Percentiles rank a stretch among this genome's conserved stretches.
These are phyloP conservation scores for Drosophila buzzatii DNA, from an alignment of 2,888 invertebrate species.

Conservation along the genomic window DNA sequence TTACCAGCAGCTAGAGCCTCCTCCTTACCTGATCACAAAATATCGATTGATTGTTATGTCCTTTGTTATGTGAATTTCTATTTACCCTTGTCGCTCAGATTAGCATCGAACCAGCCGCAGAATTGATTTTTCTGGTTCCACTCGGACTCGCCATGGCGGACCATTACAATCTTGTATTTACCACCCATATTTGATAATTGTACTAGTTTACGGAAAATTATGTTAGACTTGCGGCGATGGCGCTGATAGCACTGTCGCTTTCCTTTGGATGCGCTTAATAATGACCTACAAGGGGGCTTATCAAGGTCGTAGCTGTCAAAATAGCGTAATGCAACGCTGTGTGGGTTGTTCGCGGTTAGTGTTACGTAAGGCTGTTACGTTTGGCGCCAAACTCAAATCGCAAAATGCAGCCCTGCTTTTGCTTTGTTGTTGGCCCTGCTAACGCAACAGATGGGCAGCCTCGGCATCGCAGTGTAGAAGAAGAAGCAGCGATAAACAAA, in stretches of 20 bases:
- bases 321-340: constrained; percentile 29
- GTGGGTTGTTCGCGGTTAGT: constrained; percentile 9
- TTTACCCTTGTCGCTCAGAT: constrained; percentile 89
- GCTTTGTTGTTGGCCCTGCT: constrained; percentile 11
- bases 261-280: constrained; percentile 51
- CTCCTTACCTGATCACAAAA: constrained; percentile 75
- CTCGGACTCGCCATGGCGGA: constrained; percentile 91
- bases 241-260: constrained; percentile 67
- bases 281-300: constrained; percentile 72
- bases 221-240: constrained; percentile 54
- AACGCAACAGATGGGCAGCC: constrained; percentile 32
- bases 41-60: constrained; percentile 26
- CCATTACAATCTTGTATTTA: constrained; percentile 90
- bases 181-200: constrained; percentile 81
- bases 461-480: background rate
- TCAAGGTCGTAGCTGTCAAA: constrained; percentile 72
- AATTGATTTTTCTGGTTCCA: constrained; percentile 92
- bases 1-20: constrained; percentile 88
- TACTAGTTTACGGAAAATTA: constrained; percentile 65
- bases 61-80: constrained; percentile 1
- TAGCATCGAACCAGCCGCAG: constrained; percentile 91
- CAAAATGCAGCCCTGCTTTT: constrained; percentile 29
- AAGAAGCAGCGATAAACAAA: constrained; percentile 52
- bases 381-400: constrained; percentile 23
- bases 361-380: constrained; percentile 25